phyloP scores from a whole-genome alignment of 2,888 invertebrate species.

The Sarcophaga carnaria region DNA sequence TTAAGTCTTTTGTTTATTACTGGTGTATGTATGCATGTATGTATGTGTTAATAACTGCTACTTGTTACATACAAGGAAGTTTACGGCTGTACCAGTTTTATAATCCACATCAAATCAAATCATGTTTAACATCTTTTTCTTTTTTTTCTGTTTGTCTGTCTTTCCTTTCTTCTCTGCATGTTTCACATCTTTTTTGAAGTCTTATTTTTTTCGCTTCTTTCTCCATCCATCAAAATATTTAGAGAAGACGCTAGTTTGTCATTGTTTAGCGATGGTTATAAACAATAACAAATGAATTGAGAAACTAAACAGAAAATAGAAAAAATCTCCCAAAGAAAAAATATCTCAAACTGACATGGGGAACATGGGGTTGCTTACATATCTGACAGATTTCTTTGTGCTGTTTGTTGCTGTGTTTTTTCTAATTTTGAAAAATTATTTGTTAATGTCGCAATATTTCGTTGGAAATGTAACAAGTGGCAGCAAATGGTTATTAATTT shows the following conservation, averaged over 20 bases:
- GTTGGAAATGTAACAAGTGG: too few relatives aligned
- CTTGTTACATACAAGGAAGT: slow-evolving; percentile 66
- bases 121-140: neutral
- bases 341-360: too few relatives aligned
- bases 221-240: neutral
- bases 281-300: neutral
- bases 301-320: too few relatives aligned
- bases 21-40: neutral
- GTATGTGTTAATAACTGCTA: slow-evolving; percentile 30
- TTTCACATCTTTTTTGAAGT: too few relatives aligned
- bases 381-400: too few relatives aligned
- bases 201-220: neutral
- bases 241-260: neutral
- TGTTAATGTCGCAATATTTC: too few relatives aligned
- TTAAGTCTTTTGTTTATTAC: slow-evolving; percentile 47
- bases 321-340: too few relatives aligned
- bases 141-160: neutral
- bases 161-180: neutral
- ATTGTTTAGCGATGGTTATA: neutral
- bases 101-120: slow-evolving; percentile 47
- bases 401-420: too few relatives aligned
- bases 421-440: too few relatives aligned
- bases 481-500: too few relatives aligned
- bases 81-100: slow-evolving; percentile 61
- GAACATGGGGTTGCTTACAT: too few relatives aligned